Evolutionary conservation across 2,797 vertebrate species (phyloP).

Genomic region (Diplodus puntazzo): DNA sequence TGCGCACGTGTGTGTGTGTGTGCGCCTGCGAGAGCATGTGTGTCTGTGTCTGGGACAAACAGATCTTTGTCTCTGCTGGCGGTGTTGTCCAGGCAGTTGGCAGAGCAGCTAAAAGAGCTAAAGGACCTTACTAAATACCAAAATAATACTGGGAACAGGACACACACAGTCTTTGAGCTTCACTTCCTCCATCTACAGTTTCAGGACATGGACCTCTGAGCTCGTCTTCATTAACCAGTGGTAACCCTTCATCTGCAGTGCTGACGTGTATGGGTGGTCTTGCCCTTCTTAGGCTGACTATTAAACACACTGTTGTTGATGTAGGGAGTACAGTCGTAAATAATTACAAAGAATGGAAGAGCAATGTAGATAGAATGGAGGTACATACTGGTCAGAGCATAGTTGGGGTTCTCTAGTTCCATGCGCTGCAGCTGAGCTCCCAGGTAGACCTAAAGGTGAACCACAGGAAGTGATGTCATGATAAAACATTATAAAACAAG

Average conservation of each 20-base stretch:
- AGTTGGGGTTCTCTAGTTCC: slow-evolving; percentile 98
- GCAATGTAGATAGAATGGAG: neutral
- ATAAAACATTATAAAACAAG: neutral
- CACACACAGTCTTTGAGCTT: slow-evolving; percentile 47
- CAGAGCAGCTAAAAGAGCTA: slow-evolving; percentile 63
- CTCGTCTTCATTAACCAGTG: slow-evolving; percentile 1
- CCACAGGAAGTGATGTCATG: slow-evolving; percentile 36
- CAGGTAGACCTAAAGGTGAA: slow-evolving; percentile 88
- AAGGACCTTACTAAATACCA: slow-evolving; percentile 67
- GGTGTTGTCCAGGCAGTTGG: slow-evolving; percentile 71
- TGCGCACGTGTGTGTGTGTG: slow-evolving; percentile 23
- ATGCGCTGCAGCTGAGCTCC: slow-evolving; percentile 96
- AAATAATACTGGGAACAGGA: slow-evolving; percentile 56
- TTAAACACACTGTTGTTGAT: neutral
- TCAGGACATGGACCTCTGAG: slow-evolving; percentile 43
- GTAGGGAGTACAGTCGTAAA: neutral
- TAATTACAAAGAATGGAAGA: neutral
- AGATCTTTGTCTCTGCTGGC: slow-evolving; percentile 72
- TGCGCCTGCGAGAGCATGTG: slow-evolving; percentile 11
- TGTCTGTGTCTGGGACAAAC: slow-evolving; percentile 62
- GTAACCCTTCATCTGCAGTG: slow-evolving; percentile 17
- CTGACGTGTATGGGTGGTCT: neutral
- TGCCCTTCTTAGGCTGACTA: neutral
- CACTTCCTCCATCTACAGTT: slow-evolving; percentile 56
- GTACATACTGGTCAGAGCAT: slow-evolving; percentile 95